Conservation (phyloP, 2,113 vertebrate genomes). For the Platichthys flesus region DNA sequence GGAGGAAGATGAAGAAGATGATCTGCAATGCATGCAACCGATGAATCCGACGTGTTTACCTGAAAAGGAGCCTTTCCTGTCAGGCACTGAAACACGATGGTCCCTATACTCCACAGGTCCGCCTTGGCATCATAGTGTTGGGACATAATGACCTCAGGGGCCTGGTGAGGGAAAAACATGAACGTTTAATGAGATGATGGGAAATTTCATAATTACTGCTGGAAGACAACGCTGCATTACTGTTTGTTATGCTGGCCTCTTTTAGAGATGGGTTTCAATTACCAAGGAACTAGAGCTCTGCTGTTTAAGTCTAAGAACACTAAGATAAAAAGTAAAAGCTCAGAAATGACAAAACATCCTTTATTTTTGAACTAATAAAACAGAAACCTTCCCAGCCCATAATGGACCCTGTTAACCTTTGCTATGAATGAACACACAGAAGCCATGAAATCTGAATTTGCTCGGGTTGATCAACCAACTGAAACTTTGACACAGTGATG, state of each 20-base stretch:
- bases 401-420: neutral
- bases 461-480: neutral
- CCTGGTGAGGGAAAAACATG: constrained; percentile 75
- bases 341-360: neutral
- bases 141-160: constrained; percentile 98
- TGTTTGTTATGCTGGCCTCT: too few species aligned
- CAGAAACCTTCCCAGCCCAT: neutral
- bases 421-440: neutral
- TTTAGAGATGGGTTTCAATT: neutral
- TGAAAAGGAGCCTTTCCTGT: constrained; percentile 98
- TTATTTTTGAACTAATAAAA: neutral
- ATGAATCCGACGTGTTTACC: constrained; percentile 74
- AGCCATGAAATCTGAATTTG: neutral
- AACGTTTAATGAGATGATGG: neutral
- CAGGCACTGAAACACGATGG: constrained; percentile 97
- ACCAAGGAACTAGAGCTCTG: neutral
- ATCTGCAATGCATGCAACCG: neutral
- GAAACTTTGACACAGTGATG: neutral
- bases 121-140: constrained; percentile 98
- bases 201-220: neutral
- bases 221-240: neutral
- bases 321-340: neutral
- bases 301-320: too few species aligned
- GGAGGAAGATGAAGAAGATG: neutral
- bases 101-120: constrained; percentile 98